Evolutionary conservation across 2,888 invertebrate species (phyloP).

Genomic region (Epinotia demarniana): DNA sequence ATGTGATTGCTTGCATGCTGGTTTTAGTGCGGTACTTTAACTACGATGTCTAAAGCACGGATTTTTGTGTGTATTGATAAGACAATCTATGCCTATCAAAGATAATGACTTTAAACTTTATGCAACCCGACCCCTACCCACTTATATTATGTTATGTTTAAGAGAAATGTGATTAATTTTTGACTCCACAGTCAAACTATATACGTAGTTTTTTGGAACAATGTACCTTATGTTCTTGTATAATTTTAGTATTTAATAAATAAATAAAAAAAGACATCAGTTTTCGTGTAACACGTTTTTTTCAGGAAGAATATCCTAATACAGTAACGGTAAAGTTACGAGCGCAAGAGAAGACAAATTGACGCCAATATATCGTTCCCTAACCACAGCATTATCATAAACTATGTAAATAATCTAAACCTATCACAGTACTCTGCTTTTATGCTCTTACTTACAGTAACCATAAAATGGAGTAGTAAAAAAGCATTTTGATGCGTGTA

Average conservation of each 20-base stretch:
- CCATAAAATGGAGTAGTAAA: conserved; percentile 1
- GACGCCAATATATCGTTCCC: conserved; percentile 27
- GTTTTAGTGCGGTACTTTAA: conserved; percentile 5
- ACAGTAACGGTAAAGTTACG: background rate
- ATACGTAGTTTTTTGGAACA: no score
- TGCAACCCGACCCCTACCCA: no score
- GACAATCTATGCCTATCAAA: no score
- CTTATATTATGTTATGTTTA: no score
- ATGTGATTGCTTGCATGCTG: background rate
- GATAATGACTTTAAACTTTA: no score
- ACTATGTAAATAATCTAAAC: conserved; percentile 1
- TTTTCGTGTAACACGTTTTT: background rate
- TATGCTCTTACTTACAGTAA: background rate
- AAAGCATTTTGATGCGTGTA: background rate
- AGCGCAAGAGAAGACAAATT: conserved; percentile 18
- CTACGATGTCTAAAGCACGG: background rate
- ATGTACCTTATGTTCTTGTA: no score
- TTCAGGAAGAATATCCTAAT: conserved; percentile 6
- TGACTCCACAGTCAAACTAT: no score
- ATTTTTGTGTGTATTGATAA: no score
- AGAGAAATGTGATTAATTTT: no score
- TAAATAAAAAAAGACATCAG: no score
- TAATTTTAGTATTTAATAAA: no score
- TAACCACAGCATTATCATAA: conserved; percentile 12
- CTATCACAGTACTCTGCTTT: conserved; percentile 10